These are phyloP conservation scores for Drosophila borborema DNA, from an alignment of 2,888 invertebrate genomes.

Conservation along the genomic window DNA sequence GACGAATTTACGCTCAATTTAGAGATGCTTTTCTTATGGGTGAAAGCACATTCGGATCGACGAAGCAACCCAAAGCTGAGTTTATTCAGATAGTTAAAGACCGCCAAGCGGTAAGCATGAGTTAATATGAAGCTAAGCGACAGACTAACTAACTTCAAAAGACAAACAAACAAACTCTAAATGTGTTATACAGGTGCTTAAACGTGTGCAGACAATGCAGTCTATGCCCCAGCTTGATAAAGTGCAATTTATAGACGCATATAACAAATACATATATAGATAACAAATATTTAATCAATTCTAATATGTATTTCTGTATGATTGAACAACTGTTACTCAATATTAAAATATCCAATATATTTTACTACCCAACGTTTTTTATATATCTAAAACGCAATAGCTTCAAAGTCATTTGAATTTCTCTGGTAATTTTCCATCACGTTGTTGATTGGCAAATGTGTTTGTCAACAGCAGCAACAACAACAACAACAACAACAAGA, in stretches of 20 bases:
- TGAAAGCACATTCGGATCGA: neutral
- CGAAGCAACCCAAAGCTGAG: neutral
- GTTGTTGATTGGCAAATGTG: conserved; percentile 12
- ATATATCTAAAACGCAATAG: conserved; percentile 3
- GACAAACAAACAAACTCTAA: neutral
- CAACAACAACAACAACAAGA: neutral
- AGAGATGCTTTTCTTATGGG: conserved; percentile 1
- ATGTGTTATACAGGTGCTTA: neutral
- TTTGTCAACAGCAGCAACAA: conserved; percentile 28
- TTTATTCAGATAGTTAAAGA: neutral
- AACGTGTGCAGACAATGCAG: neutral
- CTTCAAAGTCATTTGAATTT: neutral
- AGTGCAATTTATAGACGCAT: neutral
- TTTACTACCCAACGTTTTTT: neutral
- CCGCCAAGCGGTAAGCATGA: neutral
- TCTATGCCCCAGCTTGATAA: neutral
- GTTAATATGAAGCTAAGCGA: neutral
- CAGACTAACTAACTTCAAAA: neutral
- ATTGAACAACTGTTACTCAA: neutral
- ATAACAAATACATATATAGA: neutral
- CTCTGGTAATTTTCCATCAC: conserved; percentile 21
- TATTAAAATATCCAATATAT: neutral
- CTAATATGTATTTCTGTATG: neutral
- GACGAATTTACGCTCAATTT: conserved; percentile 1
- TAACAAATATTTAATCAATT: neutral